These are phyloP conservation scores for Drosophila nr. medialis DNA, from an alignment of 2,888 invertebrate species.

Conservation along the genomic window DNA sequence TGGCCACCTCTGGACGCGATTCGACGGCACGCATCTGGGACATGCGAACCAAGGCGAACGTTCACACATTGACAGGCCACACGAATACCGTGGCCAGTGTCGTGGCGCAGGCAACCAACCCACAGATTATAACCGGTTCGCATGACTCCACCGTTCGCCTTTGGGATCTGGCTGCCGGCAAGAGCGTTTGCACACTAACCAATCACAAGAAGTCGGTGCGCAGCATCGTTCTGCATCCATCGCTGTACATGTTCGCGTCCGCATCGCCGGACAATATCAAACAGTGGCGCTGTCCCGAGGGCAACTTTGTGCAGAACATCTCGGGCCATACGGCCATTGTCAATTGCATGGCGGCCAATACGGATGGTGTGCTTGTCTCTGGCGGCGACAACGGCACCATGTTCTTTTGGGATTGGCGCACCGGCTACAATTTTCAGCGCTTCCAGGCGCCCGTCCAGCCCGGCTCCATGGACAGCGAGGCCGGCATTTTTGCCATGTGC, in stretches of 20 bases:
- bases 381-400: constrained; percentile 99
- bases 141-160: constrained; percentile 98
- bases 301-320: constrained; percentile 98
- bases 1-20: constrained; percentile 97
- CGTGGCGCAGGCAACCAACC: constrained; percentile 96
- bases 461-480: constrained; percentile 99
- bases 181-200: constrained; percentile 96
- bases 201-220: constrained; percentile 99
- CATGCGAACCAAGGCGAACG: constrained; percentile 99
- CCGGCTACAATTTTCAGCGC: constrained; percentile 99
- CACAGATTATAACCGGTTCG: constrained; percentile 96
- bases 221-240: constrained; percentile 91
- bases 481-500: constrained; percentile 97
- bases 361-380: constrained; percentile 97
- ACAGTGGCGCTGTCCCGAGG: constrained; percentile 99
- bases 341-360: constrained; percentile 97
- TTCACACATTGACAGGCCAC: constrained; percentile 97
- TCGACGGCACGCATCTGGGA: constrained; percentile 99
- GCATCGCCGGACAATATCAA: constrained; percentile 99
- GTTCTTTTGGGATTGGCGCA: constrained; percentile 99
- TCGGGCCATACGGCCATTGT: constrained; percentile 99
- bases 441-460: constrained; percentile 97
- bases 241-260: constrained; percentile 96
- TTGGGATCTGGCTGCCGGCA: constrained; percentile 99
- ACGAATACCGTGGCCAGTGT: constrained; percentile 98